Conservation (phyloP, 2,888 invertebrate species). For the Labia minor region DNA sequence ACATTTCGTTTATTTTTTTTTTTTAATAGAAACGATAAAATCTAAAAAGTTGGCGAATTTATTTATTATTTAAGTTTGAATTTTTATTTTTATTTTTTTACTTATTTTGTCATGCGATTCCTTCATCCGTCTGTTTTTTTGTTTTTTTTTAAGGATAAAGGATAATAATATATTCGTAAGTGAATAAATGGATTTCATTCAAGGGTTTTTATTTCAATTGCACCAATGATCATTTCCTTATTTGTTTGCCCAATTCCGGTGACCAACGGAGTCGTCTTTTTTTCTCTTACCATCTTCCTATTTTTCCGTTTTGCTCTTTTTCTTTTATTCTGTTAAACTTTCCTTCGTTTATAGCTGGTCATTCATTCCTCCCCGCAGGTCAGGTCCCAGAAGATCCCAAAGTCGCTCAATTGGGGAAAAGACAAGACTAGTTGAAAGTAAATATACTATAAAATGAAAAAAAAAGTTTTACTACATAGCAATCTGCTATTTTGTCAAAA, state of each 20-base stretch:
- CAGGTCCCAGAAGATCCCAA: not conserved
- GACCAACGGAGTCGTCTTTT: too few species aligned
- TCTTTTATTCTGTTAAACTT: not conserved
- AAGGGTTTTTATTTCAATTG: slow-evolving; percentile 3
- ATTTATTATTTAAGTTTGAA: too few species aligned
- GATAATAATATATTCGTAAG: not conserved
- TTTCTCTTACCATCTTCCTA: too few species aligned
- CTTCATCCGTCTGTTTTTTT: too few species aligned
- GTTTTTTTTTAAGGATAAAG: too few species aligned
- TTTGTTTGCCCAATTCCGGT: too few species aligned
- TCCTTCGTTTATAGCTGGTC: not conserved
- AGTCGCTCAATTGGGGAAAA: not conserved
- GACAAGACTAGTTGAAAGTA: not conserved
- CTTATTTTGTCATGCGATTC: too few species aligned
- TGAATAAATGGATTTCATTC: not conserved
- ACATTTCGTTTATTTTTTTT: too few species aligned
- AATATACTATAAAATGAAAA: slow-evolving; percentile 1
- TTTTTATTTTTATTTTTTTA: too few species aligned
- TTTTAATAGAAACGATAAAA: too few species aligned
- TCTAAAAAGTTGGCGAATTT: too few species aligned
- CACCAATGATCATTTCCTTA: not conserved
- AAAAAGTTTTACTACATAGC: not conserved
- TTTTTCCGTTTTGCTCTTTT: not conserved
- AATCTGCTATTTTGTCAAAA: not conserved
- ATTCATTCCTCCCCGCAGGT: not conserved